Evolutionary conservation across 2,113 vertebrate species (phyloP).

Genomic region (Columba janthina): DNA sequence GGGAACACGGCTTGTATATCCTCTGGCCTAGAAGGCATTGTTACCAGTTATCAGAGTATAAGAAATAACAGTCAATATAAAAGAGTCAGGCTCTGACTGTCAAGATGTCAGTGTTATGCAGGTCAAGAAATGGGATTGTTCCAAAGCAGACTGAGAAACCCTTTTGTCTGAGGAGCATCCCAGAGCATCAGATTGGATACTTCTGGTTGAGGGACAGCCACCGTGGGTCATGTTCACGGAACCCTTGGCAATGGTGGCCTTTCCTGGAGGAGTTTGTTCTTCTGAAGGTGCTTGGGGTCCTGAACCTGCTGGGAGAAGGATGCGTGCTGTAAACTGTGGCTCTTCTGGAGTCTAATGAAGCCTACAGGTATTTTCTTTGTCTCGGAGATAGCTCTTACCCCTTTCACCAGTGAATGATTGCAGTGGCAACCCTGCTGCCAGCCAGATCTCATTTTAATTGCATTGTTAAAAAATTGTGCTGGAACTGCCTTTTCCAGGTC

Average conservation of each 20-base stretch:
- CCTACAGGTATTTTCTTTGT: background rate
- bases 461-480: background rate
- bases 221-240: rapidly evolving
- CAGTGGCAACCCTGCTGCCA: background rate
- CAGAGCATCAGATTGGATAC: background rate
- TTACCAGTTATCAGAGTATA: background rate
- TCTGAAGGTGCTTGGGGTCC: background rate
- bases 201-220: background rate
- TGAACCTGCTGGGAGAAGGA: background rate
- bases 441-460: background rate
- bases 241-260: background rate
- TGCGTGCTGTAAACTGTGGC: rapidly evolving
- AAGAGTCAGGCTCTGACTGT: background rate
- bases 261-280: background rate
- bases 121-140: background rate
- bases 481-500: background rate
- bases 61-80: background rate
- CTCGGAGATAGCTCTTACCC: background rate
- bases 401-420: background rate
- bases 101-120: background rate
- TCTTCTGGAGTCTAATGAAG: background rate
- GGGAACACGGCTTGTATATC: background rate
- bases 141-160: background rate
- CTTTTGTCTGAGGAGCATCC: background rate
- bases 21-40: background rate